These are phyloP conservation scores for Phrynocephalus versicolor DNA, from an alignment of 2,113 vertebrate genomes.

Conservation along the genomic window DNA sequence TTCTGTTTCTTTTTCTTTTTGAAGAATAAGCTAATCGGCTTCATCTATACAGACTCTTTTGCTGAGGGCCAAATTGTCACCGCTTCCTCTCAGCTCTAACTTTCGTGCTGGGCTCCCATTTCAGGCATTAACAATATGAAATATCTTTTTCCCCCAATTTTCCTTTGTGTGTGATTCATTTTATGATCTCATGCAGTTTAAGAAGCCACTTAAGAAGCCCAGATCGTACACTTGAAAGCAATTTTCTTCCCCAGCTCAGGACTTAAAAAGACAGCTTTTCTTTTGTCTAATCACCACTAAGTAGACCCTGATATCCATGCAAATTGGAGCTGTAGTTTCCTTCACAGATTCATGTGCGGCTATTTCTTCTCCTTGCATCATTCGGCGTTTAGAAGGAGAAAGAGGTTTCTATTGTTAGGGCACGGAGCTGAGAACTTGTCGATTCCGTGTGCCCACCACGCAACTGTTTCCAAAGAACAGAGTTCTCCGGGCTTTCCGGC, in stretches of 20 bases:
- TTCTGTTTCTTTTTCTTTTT: neutral
- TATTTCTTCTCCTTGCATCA: neutral
- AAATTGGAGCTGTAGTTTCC: neutral
- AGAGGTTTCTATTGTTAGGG: neutral
- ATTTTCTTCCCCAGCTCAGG: accelerated
- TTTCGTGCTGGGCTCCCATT: neutral
- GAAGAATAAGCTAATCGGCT: neutral
- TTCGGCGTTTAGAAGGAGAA: neutral
- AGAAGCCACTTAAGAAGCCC: neutral
- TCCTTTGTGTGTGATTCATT: neutral
- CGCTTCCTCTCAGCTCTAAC: neutral
- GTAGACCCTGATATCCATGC: neutral
- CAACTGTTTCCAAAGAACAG: neutral
- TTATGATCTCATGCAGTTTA: accelerated
- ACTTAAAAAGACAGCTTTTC: neutral
- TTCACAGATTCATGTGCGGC: neutral
- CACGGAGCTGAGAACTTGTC: neutral
- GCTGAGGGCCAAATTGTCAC: neutral
- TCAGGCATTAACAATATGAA: neutral
- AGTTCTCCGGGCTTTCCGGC: neutral
- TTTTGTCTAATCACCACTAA: accelerated
- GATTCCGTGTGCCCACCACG: constrained; percentile 2
- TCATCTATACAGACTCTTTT: neutral
- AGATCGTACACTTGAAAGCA: neutral
- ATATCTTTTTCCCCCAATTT: neutral